Conservation (phyloP, 35 echinoderm and acorn worm species). For the Patiria miniata region DNA sequence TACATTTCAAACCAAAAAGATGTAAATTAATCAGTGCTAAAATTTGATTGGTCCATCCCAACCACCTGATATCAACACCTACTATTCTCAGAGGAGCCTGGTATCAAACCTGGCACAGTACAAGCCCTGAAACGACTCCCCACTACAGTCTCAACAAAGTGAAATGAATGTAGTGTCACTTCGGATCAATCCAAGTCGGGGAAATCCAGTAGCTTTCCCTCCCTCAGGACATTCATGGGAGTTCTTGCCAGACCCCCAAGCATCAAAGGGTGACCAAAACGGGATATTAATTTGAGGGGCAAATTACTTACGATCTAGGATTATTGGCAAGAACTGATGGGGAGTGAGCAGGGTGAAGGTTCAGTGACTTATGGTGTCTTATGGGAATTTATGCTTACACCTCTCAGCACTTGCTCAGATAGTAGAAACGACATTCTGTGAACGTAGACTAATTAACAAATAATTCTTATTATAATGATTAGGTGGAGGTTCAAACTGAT, state of each 20-base stretch:
- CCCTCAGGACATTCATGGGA: neutral
- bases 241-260: neutral
- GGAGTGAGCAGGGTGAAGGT: neutral
- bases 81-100: too few relatives aligned
- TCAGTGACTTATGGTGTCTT: neutral
- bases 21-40: too few relatives aligned
- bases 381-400: too few relatives aligned
- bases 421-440: too few relatives aligned
- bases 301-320: neutral
- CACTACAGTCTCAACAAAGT: neutral
- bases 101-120: neutral
- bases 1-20: too few relatives aligned
- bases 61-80: too few relatives aligned
- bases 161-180: slow-evolving; percentile 26
- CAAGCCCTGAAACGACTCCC: neutral
- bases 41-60: too few relatives aligned
- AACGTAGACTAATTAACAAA: too few relatives aligned
- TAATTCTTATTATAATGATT: too few relatives aligned
- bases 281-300: slow-evolving; percentile 27
- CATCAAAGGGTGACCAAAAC: neutral
- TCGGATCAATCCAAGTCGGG: neutral
- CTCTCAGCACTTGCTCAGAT: too few relatives aligned
- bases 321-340: neutral
- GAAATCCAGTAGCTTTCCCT: slow-evolving; percentile 8
- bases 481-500: too few relatives aligned